A percentile compares a stretch with the other conserved stretches of the same genome.
These are phyloP conservation scores for Trachelipus rathkii DNA, from an alignment of 1,140 invertebrate genomes.

Conservation along the genomic window DNA sequence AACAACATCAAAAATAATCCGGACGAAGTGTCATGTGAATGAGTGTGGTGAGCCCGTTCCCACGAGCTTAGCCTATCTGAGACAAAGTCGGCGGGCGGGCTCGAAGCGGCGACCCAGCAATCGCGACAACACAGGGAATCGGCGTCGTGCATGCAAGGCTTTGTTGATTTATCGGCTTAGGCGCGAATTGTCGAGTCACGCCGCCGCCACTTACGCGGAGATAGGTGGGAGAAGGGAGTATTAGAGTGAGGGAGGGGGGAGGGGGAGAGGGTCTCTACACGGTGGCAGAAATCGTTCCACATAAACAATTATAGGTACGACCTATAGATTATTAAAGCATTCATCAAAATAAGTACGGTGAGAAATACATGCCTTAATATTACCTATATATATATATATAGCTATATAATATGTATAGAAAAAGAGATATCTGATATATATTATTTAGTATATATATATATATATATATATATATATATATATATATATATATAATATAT, in stretches of 20 bases:
- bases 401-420: too few relatives aligned
- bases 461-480: too few relatives aligned
- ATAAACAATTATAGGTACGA: background rate
- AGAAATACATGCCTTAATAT: too few relatives aligned
- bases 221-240: too few relatives aligned
- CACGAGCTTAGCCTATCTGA: background rate
- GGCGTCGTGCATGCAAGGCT: background rate
- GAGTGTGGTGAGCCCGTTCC: background rate
- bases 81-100: background rate
- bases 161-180: conserved; percentile 12
- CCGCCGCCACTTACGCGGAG: background rate
- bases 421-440: too few relatives aligned
- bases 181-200: conserved; percentile 4
- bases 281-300: background rate
- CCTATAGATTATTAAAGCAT: too few relatives aligned
- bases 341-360: too few relatives aligned
- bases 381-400: too few relatives aligned
- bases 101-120: background rate
- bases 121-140: background rate
- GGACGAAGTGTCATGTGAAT: background rate
- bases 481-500: too few relatives aligned
- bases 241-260: too few relatives aligned
- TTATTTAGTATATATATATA: too few relatives aligned
- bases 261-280: background rate
- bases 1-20: background rate